Evolutionary conservation across 2,113 vertebrate species (phyloP), one percentile per base, ranked within the genome.

Genomic region (Vimba vimba): DNA sequence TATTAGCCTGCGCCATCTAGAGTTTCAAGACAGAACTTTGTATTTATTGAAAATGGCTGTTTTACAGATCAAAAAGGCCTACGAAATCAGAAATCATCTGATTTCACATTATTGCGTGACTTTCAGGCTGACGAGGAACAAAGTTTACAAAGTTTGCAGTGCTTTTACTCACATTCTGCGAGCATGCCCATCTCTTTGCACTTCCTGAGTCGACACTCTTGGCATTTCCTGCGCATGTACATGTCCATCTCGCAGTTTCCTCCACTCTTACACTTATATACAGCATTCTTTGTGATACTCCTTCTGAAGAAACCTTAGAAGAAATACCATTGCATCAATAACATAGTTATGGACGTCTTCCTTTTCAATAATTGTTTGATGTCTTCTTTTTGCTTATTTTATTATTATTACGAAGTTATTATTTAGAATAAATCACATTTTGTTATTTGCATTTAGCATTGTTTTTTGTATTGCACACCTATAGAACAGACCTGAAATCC

Each of bases 161-260:
- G 68, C 4, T 25, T 4, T 85, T 92, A 98, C 98, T 95, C 95
- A 99, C 98, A 99, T 94, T 99, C 98, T 89, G 98, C 97, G 93
- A 99, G 94, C 98, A 99, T 99, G 81, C 98, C 98, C 96, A 98
- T 97, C 91, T 98, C 96, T 89, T 96, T 99, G 95, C 98, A 99
- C 86, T 99, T 99, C 90, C 97, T 94, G 19, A 99, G 96, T 19
- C 98, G 96, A 19, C 98, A 99, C 82, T 99, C 97, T 86, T 99
- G 98, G 88, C 98, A 99, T 87, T 99, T 99, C 76, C 98, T 96
- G 62, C 98, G 95, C 98, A 99, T 99, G 89, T 99, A 99, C 98
- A 99, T 99, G 90, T 99, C 98, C 98, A 99, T 99, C 94, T 99
- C 98, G 4, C 98, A 99, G 94, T 96, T 97, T 78, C 98, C 97